phyloP scores from a whole-genome alignment of 2,113 vertebrate species.

The Onychostruthus taczanowskii region DNA sequence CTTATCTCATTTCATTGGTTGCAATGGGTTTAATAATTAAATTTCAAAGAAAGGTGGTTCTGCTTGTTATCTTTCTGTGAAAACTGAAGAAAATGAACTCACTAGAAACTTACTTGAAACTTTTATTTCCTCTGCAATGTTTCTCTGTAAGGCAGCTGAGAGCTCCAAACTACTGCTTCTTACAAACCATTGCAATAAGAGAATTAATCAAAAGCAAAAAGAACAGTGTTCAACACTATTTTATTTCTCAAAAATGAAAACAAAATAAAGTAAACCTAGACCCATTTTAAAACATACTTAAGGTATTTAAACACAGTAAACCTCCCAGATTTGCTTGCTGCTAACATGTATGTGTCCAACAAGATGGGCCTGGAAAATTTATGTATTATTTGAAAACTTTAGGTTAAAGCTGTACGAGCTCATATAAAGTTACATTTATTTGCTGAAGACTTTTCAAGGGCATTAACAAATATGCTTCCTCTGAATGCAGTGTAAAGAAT shows the following conservation, averaged over 20 bases:
- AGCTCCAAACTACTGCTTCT: background rate
- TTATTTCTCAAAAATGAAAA: background rate
- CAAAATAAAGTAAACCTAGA: background rate
- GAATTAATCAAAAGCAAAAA: background rate
- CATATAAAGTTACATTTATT: background rate
- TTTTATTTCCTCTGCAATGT: background rate
- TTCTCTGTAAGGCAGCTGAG: background rate
- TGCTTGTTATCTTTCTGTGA: background rate
- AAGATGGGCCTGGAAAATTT: background rate
- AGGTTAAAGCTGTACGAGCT: background rate
- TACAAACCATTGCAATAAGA: background rate
- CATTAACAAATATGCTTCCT: background rate
- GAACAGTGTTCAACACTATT: background rate
- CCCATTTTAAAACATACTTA: background rate
- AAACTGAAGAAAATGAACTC: constrained; percentile 28
- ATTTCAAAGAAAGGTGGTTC: background rate
- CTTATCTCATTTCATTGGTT: background rate
- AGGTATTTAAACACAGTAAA: background rate
- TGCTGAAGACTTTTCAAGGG: background rate
- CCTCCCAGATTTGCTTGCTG: background rate
- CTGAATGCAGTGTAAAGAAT: background rate
- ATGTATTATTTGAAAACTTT: background rate
- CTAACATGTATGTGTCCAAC: background rate
- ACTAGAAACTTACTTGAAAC: background rate
- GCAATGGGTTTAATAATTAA: background rate